These are phyloP conservation scores for Mamestra brassicae DNA, from an alignment of 2,888 invertebrate species.

Conservation along the genomic window DNA sequence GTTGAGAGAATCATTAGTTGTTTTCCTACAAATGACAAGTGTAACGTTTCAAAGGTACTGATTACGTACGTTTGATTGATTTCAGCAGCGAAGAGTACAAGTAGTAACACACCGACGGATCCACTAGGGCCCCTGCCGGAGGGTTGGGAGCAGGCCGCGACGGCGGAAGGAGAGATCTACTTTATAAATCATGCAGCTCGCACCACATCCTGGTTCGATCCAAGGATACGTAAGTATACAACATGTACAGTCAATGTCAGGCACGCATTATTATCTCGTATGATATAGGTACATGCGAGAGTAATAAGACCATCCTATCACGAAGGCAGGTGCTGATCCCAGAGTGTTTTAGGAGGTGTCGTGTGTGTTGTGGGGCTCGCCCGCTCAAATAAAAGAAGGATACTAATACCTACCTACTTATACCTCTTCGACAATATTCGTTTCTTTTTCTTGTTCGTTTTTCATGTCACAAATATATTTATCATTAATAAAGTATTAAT, in stretches of 20 bases:
- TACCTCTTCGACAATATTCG: background rate
- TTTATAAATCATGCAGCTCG: slow-evolving; percentile 98
- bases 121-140: slow-evolving; percentile 95
- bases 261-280: slow-evolving; percentile 50
- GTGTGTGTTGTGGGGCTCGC: background rate
- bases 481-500: background rate
- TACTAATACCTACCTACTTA: background rate
- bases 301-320: slow-evolving; percentile 26
- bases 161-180: slow-evolving; percentile 96
- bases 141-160: slow-evolving; percentile 97
- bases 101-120: slow-evolving; percentile 89
- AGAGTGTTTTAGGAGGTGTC: slow-evolving; percentile 17
- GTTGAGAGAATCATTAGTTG: slow-evolving; percentile 84
- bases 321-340: slow-evolving; percentile 18
- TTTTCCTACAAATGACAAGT: slow-evolving; percentile 67
- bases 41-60: slow-evolving; percentile 67
- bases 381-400: background rate
- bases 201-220: slow-evolving; percentile 99
- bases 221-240: slow-evolving; percentile 97
- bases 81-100: slow-evolving; percentile 91
- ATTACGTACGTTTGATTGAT: slow-evolving; percentile 83
- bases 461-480: too few relatives aligned
- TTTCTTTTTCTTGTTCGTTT: background rate
- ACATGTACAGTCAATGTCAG: slow-evolving; percentile 62
- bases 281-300: slow-evolving; percentile 31